phyloP scores from a whole-genome alignment of 2,888 invertebrate genomes.

The Epinotia nisella region DNA sequence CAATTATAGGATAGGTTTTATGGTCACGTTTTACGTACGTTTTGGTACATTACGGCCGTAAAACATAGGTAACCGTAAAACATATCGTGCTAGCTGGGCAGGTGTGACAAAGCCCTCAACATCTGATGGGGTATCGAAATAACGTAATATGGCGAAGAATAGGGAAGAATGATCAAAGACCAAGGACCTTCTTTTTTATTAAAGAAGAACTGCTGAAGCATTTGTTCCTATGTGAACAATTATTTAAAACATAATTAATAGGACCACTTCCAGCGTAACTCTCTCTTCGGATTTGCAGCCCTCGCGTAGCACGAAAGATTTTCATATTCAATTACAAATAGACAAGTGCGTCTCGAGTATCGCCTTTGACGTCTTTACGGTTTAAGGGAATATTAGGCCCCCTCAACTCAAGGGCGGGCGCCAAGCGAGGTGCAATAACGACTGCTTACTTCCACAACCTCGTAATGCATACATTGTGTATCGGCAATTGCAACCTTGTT shows the following conservation, averaged over 20 bases:
- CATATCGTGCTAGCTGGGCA: too few species aligned
- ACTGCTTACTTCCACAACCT: slow-evolving; percentile 53
- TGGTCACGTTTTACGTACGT: too few species aligned
- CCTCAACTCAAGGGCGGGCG: slow-evolving; percentile 57
- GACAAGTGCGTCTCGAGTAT: slow-evolving; percentile 80
- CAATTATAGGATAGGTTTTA: too few species aligned
- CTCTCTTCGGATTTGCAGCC: slow-evolving; percentile 52
- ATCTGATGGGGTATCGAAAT: background rate
- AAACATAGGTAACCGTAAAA: too few species aligned
- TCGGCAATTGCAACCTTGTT: background rate
- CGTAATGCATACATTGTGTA: slow-evolving; percentile 10
- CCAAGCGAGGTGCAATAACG: slow-evolving; percentile 66
- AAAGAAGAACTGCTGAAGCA: background rate
- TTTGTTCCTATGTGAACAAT: background rate
- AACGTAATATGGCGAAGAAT: background rate
- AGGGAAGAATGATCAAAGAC: background rate
- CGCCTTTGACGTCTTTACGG: slow-evolving; percentile 78
- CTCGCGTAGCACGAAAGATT: slow-evolving; percentile 73
- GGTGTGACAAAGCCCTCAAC: too few species aligned
- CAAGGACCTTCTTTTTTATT: background rate
- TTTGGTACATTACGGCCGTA: background rate
- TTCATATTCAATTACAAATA: slow-evolving; percentile 85
- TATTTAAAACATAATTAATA: background rate
- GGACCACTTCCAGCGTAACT: slow-evolving; percentile 39
- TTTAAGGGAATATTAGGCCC: slow-evolving; percentile 75